Evolutionary conservation across 1,140 invertebrate species (phyloP), one percentile per base, ranked within the genome.

Genomic region (Leptinotarsa defecta): DNA sequence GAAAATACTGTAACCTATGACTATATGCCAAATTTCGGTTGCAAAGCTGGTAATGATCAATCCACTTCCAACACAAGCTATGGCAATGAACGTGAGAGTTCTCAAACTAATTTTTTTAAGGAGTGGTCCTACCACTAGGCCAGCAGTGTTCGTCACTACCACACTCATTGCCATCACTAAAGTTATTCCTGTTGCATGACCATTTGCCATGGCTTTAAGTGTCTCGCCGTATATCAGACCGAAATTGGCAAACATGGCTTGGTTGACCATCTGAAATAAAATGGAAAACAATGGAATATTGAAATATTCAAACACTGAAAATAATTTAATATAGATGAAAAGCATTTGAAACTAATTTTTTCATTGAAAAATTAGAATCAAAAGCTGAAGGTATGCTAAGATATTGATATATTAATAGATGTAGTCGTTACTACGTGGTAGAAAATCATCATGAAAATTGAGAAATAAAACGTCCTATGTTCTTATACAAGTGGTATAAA

Each of bases 171-270:
- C 91, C 77, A 91, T 88, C 22, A 94, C 91, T n/a, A 92, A 77
- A 0, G 92, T 90, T 0, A 91, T 89, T n/a, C 90, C 90, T 5
- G 75, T 76, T 3, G 90, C 89, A 0, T 92, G 92, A n/a, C 87
- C 88, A 24, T 91, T 86, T 1, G 90, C 87, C 84, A 93, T 89
- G 1, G 88, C 86, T 73, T 88, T 84, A 49, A 93, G 84, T 63
- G 89, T 87, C 75, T 91, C 90, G 74, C 90, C 90, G 78, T 92
- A 94, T 48, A 93, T 85, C 19, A 93, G 86, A 62, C 92, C 91
- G 82, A 92, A 93, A 2, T 92, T 88, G 3, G 91, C 92, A 73
- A 92, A 87, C 80, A 93, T 88, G 1, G 92, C 92, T 84, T 92
- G 90, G 81, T 93, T 91, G 69, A 91, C 91, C 79, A 92, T 89